Evolutionary conservation across 2,113 vertebrate species (phyloP).

Genomic region (Philantomba maxwellii): DNA sequence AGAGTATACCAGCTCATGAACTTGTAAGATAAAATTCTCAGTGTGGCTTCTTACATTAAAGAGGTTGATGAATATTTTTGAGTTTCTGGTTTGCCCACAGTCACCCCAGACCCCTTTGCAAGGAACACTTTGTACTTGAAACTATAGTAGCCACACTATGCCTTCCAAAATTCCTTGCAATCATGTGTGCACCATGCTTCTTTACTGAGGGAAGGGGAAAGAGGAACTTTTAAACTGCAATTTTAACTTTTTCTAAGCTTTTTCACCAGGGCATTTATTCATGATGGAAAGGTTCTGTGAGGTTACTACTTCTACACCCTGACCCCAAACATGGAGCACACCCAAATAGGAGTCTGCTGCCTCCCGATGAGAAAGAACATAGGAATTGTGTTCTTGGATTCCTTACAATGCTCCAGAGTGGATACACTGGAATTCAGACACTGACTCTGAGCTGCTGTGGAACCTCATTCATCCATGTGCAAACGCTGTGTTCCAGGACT

Average conservation of each 20-base stretch:
- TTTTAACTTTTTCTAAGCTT: slow-evolving; percentile 61
- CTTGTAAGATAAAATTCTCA: slow-evolving; percentile 27
- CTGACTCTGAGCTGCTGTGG: background rate
- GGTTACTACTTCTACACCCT: background rate
- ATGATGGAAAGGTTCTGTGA: slow-evolving; percentile 8
- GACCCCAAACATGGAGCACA: background rate
- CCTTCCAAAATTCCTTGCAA: slow-evolving; percentile 65
- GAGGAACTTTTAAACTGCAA: slow-evolving; percentile 46
- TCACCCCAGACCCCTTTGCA: slow-evolving; percentile 12
- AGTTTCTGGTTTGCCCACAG: slow-evolving; percentile 45
- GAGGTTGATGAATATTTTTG: slow-evolving; percentile 55
- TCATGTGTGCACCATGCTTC: slow-evolving; percentile 55
- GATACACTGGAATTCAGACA: slow-evolving; percentile 49
- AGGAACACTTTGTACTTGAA: slow-evolving; percentile 56
- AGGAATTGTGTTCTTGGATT: slow-evolving; percentile 1
- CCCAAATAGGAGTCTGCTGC: slow-evolving; percentile 22
- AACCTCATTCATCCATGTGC: background rate
- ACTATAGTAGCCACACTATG: slow-evolving; percentile 10
- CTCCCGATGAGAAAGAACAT: background rate
- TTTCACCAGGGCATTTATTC: slow-evolving; percentile 18
- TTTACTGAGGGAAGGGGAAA: slow-evolving; percentile 38
- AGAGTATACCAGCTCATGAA: slow-evolving; percentile 35
- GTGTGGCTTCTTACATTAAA: slow-evolving; percentile 5
- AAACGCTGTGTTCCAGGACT: background rate
- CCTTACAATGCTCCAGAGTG: background rate